Conservation (phyloP, 2,797 vertebrate genomes). For the Borostomias antarcticus region DNA sequence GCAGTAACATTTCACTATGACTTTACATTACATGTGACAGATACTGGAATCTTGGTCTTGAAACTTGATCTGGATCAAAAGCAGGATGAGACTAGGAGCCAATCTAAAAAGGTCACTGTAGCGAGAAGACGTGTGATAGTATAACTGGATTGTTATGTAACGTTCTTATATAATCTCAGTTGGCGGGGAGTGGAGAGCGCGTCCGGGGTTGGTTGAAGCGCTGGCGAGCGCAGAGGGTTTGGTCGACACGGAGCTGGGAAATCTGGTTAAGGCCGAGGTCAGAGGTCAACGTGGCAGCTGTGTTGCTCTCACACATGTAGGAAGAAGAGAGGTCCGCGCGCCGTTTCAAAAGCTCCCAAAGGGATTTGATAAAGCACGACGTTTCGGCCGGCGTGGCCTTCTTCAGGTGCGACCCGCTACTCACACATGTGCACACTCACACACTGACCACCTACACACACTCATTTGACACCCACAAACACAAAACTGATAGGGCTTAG, state of each 20-base stretch:
- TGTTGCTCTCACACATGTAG: constrained; percentile 3
- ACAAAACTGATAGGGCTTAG: too few species aligned
- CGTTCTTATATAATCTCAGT: constrained; percentile 46
- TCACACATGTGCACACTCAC: neutral
- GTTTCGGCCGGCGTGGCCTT: too few species aligned
- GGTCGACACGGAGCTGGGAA: constrained; percentile 6
- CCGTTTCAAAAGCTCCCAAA: too few species aligned
- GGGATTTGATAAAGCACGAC: too few species aligned
- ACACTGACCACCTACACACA: neutral
- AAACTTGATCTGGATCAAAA: too few species aligned
- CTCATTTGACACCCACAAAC: neutral
- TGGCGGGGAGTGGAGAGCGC: constrained; percentile 30
- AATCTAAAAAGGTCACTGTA: constrained; percentile 54
- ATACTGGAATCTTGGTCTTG: too few species aligned
- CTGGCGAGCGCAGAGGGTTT: constrained; percentile 16
- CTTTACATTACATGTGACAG: too few species aligned
- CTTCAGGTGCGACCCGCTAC: too few species aligned
- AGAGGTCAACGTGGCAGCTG: constrained; percentile 20
- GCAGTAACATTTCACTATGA: too few species aligned
- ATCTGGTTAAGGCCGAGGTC: constrained; percentile 5
- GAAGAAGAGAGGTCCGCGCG: too few species aligned
- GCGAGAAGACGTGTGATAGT: constrained; percentile 25
- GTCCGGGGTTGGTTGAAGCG: constrained; percentile 34
- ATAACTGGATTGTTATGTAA: constrained; percentile 52
- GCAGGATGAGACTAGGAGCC: constrained; percentile 27